phyloP scores from a whole-genome alignment of 35 echinoderm and acorn worm genomes.

The Diadema setosum region DNA sequence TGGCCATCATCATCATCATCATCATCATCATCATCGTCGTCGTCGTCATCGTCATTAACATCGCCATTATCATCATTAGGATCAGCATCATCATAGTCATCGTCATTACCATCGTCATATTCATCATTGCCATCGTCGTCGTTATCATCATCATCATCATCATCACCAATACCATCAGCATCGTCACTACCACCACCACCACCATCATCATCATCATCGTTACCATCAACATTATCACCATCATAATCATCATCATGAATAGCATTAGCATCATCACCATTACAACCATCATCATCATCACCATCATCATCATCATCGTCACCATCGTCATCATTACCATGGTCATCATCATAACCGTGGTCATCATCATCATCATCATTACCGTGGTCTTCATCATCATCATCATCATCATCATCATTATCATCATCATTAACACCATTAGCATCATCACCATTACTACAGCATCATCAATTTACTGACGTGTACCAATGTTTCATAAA shows the following conservation, averaged over 20 bases:
- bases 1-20: no score
- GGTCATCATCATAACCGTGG: not conserved
- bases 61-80: not conserved
- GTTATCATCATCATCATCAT: not conserved
- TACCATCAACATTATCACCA: not conserved
- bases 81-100: no score
- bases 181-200: not conserved
- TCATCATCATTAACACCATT: no score
- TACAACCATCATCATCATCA: not conserved
- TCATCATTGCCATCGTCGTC: not conserved
- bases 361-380: not conserved
- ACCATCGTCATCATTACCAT: not conserved
- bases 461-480: no score
- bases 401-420: no score
- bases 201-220: not conserved
- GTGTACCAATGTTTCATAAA: no score
- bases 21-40: no score
- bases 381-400: no score
- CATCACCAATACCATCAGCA: not conserved
- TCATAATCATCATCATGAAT: not conserved
- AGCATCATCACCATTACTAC: no score
- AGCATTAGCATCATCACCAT: not conserved
- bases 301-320: no score
- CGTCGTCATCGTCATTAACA: not conserved
- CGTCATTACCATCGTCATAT: not conserved